phyloP scores from a whole-genome alignment of 2,797 vertebrate species.

The Agapornis canus region DNA sequence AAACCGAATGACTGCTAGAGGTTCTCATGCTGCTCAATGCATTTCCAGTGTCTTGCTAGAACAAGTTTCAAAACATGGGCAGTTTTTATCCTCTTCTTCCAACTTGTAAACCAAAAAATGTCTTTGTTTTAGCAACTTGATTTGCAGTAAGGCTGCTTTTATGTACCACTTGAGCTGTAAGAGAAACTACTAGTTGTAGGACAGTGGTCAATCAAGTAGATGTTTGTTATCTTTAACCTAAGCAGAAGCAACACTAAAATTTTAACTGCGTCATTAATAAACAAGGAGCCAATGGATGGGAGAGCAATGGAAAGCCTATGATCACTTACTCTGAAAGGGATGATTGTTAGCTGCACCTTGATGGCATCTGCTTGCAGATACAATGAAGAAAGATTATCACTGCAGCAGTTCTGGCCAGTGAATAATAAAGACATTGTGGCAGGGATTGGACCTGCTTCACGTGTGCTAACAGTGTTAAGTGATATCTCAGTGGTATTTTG shows the following conservation, averaged over 20 bases:
- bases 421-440: slow-evolving; percentile 74
- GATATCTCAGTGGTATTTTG: slow-evolving; percentile 74
- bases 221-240: background rate
- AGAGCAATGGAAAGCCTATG: slow-evolving; percentile 66
- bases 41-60: background rate
- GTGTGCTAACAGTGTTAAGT: slow-evolving; percentile 79
- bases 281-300: background rate
- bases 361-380: slow-evolving; percentile 80
- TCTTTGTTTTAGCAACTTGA: background rate
- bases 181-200: background rate
- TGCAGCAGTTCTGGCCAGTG: slow-evolving; percentile 79
- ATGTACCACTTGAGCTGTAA: background rate
- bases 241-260: background rate
- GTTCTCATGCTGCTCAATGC: rapidly evolving
- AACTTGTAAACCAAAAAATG: background rate
- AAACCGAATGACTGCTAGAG: background rate
- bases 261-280: slow-evolving; percentile 21
- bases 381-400: slow-evolving; percentile 88
- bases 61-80: background rate
- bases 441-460: slow-evolving; percentile 56
- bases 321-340: slow-evolving; percentile 64
- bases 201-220: slow-evolving; percentile 10
- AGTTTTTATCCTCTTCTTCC: background rate
- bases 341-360: slow-evolving; percentile 82
- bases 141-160: background rate